These are phyloP conservation scores for Lycopodina hypogea DNA, from an alignment of 37 sponge, comb jelly and placozoan species.

Conservation along the genomic window DNA sequence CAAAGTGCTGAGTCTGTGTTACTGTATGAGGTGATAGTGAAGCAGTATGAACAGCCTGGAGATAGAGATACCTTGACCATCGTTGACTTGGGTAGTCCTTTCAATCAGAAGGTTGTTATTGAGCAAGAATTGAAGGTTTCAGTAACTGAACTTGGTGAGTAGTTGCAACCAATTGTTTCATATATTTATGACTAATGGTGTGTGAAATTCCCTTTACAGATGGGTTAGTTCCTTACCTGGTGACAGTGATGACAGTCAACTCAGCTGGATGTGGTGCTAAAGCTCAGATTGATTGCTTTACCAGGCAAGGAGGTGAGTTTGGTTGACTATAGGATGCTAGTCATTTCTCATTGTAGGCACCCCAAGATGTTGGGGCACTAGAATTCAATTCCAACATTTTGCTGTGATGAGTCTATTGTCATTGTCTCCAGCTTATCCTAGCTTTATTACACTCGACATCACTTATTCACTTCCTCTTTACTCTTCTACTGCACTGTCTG, in stretches of 20 bases:
- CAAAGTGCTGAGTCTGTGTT: background rate
- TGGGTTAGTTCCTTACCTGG: background rate
- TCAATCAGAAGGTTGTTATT: background rate
- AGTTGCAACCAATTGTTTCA: no score
- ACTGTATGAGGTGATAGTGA: slow-evolving; percentile 8
- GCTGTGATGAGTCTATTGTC: no score
- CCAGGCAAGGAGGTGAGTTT: slow-evolving; percentile 24
- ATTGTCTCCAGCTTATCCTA: no score
- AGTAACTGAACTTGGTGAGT: background rate
- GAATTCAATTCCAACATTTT: no score
- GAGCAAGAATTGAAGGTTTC: background rate
- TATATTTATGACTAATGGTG: no score
- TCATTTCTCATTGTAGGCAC: background rate
- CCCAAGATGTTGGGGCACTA: no score
- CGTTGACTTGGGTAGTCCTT: background rate
- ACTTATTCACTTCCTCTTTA: no score
- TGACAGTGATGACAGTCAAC: slow-evolving; percentile 12
- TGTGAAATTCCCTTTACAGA: background rate
- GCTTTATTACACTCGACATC: no score
- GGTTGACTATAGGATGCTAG: background rate
- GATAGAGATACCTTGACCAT: background rate
- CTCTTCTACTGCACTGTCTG: no score
- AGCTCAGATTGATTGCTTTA: background rate
- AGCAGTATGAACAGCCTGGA: background rate
- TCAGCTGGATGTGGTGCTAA: slow-evolving; percentile 3